Evolutionary conservation across 2,113 vertebrate species (phyloP).

Genomic region (Rhinopomastus cyanomelas): DNA sequence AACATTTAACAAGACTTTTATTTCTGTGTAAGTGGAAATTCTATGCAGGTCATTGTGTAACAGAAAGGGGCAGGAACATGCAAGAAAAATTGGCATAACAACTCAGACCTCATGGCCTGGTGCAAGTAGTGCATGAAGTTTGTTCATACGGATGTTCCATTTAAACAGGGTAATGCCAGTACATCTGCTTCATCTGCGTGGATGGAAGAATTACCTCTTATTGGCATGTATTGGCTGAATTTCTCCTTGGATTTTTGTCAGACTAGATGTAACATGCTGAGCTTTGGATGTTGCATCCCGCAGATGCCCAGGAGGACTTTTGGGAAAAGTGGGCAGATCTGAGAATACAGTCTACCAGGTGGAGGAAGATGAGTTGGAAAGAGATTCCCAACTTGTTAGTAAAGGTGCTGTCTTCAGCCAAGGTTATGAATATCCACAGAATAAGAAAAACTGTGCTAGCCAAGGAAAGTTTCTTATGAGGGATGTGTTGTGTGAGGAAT

Average conservation of each 20-base stretch:
- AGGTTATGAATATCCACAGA: background rate
- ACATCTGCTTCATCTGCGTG: background rate
- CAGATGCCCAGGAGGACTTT: background rate
- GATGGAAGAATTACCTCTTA: background rate
- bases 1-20: background rate
- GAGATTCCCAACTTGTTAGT: background rate
- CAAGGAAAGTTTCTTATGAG: background rate
- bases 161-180: background rate
- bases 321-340: background rate
- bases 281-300: background rate
- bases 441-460: background rate
- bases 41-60: background rate
- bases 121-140: background rate
- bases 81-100: background rate
- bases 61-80: background rate
- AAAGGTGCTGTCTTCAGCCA: background rate
- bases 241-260: background rate
- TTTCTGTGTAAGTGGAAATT: background rate
- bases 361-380: background rate
- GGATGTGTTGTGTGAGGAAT: no score
- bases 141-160: background rate
- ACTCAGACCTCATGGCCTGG: background rate
- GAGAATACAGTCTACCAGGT: background rate
- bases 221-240: background rate
- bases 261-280: background rate